Percentiles rank a stretch among this genome's conserved stretches.
Evolutionary conservation across 2,888 invertebrate species (phyloP).

Genomic region (Macaria notata): DNA sequence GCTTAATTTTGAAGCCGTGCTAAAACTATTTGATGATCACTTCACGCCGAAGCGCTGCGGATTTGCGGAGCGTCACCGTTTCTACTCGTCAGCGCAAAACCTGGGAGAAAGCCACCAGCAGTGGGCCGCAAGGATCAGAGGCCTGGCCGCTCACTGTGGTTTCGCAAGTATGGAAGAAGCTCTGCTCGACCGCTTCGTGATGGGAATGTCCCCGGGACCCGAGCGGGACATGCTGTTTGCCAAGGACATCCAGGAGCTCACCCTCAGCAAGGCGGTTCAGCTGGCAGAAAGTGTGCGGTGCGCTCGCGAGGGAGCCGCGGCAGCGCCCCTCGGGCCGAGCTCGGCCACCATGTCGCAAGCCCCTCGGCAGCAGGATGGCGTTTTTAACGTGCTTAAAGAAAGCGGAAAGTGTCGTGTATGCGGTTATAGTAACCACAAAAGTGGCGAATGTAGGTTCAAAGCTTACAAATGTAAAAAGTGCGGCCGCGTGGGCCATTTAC

Average conservation of each 20-base stretch:
- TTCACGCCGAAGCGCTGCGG: no score
- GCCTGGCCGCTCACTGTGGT: not conserved
- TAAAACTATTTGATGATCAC: no score
- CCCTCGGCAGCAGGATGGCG: no score
- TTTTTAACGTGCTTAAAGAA: not conserved
- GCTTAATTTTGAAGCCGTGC: no score
- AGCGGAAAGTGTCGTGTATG: not conserved
- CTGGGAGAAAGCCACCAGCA: not conserved
- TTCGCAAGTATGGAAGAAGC: not conserved
- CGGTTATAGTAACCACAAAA: not conserved
- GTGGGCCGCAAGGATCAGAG: not conserved
- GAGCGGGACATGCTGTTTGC: not conserved
- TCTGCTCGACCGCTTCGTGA: constrained; percentile 1
- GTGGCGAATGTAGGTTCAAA: not conserved
- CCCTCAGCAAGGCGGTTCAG: not conserved
- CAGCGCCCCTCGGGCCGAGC: no score
- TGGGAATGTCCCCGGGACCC: not conserved
- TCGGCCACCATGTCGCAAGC: no score
- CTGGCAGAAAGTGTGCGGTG: not conserved
- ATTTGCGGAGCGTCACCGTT: no score
- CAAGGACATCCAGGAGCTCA: not conserved
- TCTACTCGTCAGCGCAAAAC: not conserved
- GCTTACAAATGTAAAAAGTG: constrained; percentile 1
- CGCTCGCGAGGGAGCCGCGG: no score
- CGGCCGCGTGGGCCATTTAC: not conserved